Evolutionary conservation across 2,888 invertebrate species (phyloP).

Genomic region (Ganaspis brasiliensis): DNA sequence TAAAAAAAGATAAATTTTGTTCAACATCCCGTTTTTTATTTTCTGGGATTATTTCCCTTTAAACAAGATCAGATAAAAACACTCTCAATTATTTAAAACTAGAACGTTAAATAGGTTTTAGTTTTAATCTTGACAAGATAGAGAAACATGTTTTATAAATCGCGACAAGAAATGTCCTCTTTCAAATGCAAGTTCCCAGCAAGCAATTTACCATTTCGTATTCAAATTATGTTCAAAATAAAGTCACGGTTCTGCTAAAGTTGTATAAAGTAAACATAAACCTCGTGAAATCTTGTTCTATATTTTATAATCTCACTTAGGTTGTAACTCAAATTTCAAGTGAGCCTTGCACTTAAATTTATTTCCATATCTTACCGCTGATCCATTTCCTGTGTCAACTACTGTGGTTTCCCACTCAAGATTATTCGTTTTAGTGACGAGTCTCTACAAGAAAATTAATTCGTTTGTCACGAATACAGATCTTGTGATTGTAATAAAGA

Average conservation of each 20-base stretch:
- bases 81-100: no score
- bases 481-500: not conserved
- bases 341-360: not conserved
- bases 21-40: no score
- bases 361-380: conserved; percentile 21
- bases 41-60: no score
- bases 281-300: not conserved
- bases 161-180: no score
- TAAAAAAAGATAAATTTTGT: no score
- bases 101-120: no score
- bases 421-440: not conserved
- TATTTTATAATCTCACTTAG: conserved; percentile 5
- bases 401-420: not conserved
- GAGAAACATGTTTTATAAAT: no score
- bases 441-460: not conserved
- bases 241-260: not conserved
- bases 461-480: not conserved
- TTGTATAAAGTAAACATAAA: not conserved
- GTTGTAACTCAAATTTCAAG: not conserved
- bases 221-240: conserved; percentile 28
- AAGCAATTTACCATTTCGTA: no score
- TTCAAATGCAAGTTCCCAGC: no score
- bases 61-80: no score
- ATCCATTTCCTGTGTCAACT: conserved; percentile 34
- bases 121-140: no score